phyloP scores from a whole-genome alignment of 2,113 vertebrate species.

The Lophura nycthemera region DNA sequence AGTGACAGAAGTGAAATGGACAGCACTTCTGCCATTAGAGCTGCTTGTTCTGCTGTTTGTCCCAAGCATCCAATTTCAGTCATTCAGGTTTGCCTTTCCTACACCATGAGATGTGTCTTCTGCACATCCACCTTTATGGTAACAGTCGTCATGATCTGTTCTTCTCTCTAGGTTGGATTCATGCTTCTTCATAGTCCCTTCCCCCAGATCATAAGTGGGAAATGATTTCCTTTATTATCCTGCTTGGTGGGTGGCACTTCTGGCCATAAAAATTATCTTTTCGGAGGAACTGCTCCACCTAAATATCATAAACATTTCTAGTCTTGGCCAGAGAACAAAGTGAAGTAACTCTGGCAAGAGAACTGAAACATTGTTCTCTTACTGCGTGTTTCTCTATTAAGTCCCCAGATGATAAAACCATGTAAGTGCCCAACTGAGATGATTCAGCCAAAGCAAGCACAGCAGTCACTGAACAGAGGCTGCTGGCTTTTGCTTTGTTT shows the following conservation, averaged over 20 bases:
- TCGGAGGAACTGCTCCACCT: conserved; percentile 68
- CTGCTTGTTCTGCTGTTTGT: not conserved
- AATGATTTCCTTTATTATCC: conserved; percentile 61
- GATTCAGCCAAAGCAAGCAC: conserved; percentile 68
- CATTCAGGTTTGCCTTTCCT: not conserved
- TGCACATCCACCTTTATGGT: not conserved
- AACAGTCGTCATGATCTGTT: not conserved
- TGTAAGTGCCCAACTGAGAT: conserved; percentile 29
- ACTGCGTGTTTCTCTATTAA: conserved; percentile 47
- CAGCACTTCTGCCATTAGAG: not conserved
- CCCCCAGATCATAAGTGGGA: not conserved
- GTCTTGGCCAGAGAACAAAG: conserved; percentile 70
- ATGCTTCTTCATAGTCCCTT: not conserved
- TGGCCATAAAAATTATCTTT: conserved; percentile 45
- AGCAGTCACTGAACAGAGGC: conserved; percentile 39
- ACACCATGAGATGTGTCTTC: not conserved
- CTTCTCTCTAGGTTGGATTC: conserved; percentile 6
- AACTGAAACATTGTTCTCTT: conserved; percentile 68
- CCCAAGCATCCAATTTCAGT: not conserved
- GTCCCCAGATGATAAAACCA: conserved; percentile 66
- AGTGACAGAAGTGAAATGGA: not conserved
- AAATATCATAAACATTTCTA: conserved; percentile 62
- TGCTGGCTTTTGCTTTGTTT: conserved; percentile 44
- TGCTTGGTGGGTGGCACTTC: conserved; percentile 63
- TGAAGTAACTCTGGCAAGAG: conserved; percentile 63